A percentile compares a stretch with the other conserved stretches of the same genome.
phyloP scores from a whole-genome alignment of 2,888 invertebrate genomes.

The Tetragnatha montana region DNA sequence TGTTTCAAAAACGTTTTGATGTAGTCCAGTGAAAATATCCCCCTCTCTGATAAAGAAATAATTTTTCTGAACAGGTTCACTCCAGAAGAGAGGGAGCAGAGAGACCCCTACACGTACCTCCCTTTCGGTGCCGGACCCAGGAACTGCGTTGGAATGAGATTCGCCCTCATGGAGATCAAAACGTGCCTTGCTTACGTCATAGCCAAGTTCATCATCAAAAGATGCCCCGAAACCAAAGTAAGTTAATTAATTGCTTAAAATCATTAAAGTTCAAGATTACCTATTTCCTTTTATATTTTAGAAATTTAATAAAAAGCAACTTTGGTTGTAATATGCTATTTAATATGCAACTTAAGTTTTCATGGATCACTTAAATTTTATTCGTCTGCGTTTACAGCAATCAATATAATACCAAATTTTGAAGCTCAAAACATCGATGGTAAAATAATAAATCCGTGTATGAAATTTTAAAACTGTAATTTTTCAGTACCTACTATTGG shows the following conservation, averaged over 20 bases:
- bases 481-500: background rate
- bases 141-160: conserved; percentile 35
- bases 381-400: no score
- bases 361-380: no score
- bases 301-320: background rate
- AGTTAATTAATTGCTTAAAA: background rate
- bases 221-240: conserved; percentile 37
- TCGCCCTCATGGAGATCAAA: conserved; percentile 43
- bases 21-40: background rate
- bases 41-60: background rate
- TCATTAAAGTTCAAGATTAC: background rate
- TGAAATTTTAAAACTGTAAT: background rate
- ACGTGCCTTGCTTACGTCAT: conserved; percentile 22
- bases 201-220: conserved; percentile 11
- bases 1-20: background rate
- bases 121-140: conserved; percentile 43
- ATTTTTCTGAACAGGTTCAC: conserved; percentile 3
- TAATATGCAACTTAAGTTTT: no score
- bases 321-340: no score
- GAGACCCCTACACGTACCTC: conserved; percentile 27
- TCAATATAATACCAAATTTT: no score
- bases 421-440: no score
- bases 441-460: background rate
- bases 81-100: conserved; percentile 3
- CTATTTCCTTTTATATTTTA: background rate